Base-by-base conservation (phyloP, 35 echinoderm and acorn worm species). In the Nesometra sesokonis region DNA sequence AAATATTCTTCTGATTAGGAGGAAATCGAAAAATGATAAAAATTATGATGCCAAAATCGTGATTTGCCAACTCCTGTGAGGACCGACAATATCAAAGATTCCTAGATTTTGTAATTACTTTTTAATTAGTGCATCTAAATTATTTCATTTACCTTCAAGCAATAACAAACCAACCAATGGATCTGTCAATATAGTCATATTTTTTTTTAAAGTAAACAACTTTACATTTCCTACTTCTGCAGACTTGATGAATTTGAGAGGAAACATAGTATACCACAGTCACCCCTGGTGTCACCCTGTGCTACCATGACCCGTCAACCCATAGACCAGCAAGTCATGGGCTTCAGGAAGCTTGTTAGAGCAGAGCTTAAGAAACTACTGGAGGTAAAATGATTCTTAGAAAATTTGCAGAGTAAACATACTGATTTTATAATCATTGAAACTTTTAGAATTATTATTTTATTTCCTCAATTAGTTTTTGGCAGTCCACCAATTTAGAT, bases 291-390 rank as follows among this genome's bases (percentile, higher is more conserved):
- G 52, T 67, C 52, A 27, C 52, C 52, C 0, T 67, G 52, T 27
- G 52, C 52, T 3, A 19, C 52, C 21, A 67, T 67, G 11, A 17
- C 9, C 8, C 52, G 52, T 11, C 52, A 19, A 67, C 52, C 2
- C 23, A 13, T 19, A 19, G 52, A 67, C 2, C n/a, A n/a, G n/a
- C 21, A 9, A 17, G 2, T 35, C 3, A 38, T 35, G 7, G 92
- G 89, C 31, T 52, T 93, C 30, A 82, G 77, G 79, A 93, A 83
- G 43, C 32, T 93, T 29, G 84, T 89, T 35, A 30, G 88, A 57
- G 78, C 67, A 43, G 92, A 93, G 87, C 84, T 93, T 29, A 89
- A 76, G 80, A 93, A 85, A 79, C 86, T 93, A 7, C 89, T 93
- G 84, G 87, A 83, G 92, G 92, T 93, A 87, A 86, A 84, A 21